These are phyloP conservation scores for Spondyliosoma cantharus DNA, from an alignment of 2,797 vertebrate species.

Conservation along the genomic window DNA sequence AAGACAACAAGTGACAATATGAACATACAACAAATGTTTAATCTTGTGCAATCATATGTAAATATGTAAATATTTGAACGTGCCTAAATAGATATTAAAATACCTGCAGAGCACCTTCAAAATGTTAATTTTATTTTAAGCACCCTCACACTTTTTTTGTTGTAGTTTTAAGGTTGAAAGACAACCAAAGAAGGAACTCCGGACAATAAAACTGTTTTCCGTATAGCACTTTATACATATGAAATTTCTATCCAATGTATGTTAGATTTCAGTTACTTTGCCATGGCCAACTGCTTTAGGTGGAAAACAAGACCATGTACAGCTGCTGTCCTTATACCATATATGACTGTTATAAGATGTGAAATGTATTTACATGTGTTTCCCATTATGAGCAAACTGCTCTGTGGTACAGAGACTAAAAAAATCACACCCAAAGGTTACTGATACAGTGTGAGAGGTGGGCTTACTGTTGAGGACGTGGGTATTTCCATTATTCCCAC, in stretches of 20 bases:
- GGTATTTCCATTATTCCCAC: slow-evolving; percentile 62
- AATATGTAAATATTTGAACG: not conserved
- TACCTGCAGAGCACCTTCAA: not conserved
- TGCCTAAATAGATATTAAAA: not conserved
- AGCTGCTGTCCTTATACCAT: not conserved
- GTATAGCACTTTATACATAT: not conserved
- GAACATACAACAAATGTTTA: not conserved
- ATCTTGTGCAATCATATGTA: not conserved
- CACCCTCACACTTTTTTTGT: not conserved
- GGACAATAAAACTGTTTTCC: not conserved
- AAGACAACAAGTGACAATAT: not conserved
- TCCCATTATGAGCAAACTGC: slow-evolving; percentile 39
- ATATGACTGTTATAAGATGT: slow-evolving; percentile 21
- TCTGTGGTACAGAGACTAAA: slow-evolving; percentile 39
- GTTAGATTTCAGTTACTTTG: not conserved
- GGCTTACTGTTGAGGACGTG: slow-evolving; percentile 40
- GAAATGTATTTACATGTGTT: slow-evolving; percentile 21
- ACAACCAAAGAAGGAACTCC: not conserved
- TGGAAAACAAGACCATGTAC: not conserved
- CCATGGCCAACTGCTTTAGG: not conserved
- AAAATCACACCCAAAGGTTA: slow-evolving; percentile 49
- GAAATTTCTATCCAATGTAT: not conserved
- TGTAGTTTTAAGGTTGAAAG: not conserved
- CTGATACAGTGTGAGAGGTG: slow-evolving; percentile 21
- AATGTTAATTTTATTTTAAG: not conserved